phyloP scores from a whole-genome alignment of 1,140 invertebrate genomes.

The Hycleus cichorii region DNA sequence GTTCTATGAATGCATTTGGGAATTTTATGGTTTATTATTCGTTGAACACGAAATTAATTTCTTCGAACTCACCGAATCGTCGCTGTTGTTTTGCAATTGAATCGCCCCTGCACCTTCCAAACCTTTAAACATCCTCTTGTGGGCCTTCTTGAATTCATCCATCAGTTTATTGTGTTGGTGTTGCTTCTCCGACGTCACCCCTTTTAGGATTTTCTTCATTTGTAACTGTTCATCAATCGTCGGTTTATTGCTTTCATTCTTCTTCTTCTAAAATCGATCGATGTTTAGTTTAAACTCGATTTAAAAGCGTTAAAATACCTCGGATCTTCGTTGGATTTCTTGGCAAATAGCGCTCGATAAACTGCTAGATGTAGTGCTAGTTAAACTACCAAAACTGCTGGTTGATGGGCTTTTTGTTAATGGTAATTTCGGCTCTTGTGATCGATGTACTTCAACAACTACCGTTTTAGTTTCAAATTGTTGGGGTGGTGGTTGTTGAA shows the following conservation, averaged over 20 bases:
- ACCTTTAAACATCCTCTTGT: slow-evolving; percentile 72
- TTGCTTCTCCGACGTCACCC: slow-evolving; percentile 50
- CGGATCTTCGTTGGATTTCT: slow-evolving; percentile 56
- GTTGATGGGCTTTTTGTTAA: slow-evolving; percentile 33
- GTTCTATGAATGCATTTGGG: no score
- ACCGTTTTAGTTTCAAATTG: slow-evolving; percentile 50
- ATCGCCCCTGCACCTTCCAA: slow-evolving; percentile 22
- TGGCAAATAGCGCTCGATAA: slow-evolving; percentile 53
- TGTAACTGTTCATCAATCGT: slow-evolving; percentile 41
- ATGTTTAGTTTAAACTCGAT: no score
- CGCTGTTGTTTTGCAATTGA: no score
- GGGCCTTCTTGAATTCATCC: slow-evolving; percentile 80
- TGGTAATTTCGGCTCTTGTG: slow-evolving; percentile 16
- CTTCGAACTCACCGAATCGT: no score
- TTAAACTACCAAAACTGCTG: slow-evolving; percentile 32
- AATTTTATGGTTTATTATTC: no score
- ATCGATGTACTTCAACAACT: slow-evolving; percentile 53
- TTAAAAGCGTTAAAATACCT: slow-evolving; percentile 40
- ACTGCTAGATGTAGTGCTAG: slow-evolving; percentile 34
- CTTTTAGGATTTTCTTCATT: slow-evolving; percentile 41
- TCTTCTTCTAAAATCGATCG: slow-evolving; percentile 36
- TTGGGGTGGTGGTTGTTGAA: slow-evolving; percentile 15
- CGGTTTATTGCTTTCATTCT: slow-evolving; percentile 32
- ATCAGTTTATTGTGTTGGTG: slow-evolving; percentile 66
- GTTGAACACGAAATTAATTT: no score